Evolutionary conservation across 2,888 invertebrate genomes (phyloP), one percentile per base, ranked within the genome.

Genomic region (Scotopteryx bipunctaria): DNA sequence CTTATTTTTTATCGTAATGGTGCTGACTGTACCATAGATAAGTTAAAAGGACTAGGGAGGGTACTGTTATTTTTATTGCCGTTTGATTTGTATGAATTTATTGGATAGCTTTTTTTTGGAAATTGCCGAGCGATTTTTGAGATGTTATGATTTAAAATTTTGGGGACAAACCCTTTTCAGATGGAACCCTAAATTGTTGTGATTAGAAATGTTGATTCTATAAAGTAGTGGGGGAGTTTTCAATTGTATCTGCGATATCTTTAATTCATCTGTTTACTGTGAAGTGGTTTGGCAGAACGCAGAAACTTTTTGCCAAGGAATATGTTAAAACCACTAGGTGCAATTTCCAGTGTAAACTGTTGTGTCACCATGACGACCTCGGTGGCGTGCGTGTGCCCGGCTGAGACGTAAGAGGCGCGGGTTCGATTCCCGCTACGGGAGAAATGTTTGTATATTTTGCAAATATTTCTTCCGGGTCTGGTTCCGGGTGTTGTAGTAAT

Each of bases 41-140:
- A 53, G 27, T 47, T 38, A n/a, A 40, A 47, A 33, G 23, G 38
- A 16, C 9, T 50, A 47, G 47, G 59, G 44, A 35, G 48, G 41
- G 42, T 41, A 41, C 55, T 47, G 55, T 57, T 64, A 66, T 66
- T 67, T 76, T 76, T 76, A 77, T 71, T 60, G 68, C 69, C 55
- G 68, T 80, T 78, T 78, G 77, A 78, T 79, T 76, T 76, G 73
- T 71, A 71, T 69, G 72, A 76, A 79, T 81, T 80, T 78, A 80
- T 76, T 66, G 69, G 66, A 67, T 44, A 69, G 68, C 68, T 65
- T 60, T 66, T 66, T n/a, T 67, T 67, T 65, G 33, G 29, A 38
- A 57, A 54, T 59, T 46, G 36, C 45, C 16, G 14, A 40, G 33
- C 40, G 35, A 15, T 44, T 53, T 41, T 48, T 31, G 29, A 36